phyloP scores from a whole-genome alignment of 1,140 invertebrate genomes.

The Periplaneta americana region DNA sequence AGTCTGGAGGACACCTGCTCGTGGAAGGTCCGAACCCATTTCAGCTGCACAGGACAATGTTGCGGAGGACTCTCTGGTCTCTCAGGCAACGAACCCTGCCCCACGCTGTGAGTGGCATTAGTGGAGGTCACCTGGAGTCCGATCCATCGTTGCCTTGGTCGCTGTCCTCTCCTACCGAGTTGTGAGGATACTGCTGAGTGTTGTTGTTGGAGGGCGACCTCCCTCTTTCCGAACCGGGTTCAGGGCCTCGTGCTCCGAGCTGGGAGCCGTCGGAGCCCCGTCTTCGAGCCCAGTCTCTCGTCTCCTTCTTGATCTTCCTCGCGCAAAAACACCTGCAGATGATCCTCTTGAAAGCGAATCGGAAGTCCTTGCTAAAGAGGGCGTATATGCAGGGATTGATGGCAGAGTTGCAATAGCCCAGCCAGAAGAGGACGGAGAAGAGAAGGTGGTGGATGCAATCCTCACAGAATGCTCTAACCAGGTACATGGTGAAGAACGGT shows the following conservation, averaged over 20 bases:
- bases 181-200: not conserved
- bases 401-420: slow-evolving; percentile 95
- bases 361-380: slow-evolving; percentile 87
- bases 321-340: slow-evolving; percentile 75
- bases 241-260: slow-evolving; percentile 26
- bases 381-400: slow-evolving; percentile 92
- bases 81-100: no score
- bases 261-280: slow-evolving; percentile 63
- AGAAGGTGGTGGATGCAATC: slow-evolving; percentile 72
- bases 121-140: slow-evolving; percentile 15
- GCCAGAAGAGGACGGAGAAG: slow-evolving; percentile 92
- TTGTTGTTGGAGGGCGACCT: not conserved
- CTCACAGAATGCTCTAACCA: slow-evolving; percentile 75
- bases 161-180: slow-evolving; percentile 7
- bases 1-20: no score
- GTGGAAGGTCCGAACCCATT: no score
- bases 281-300: slow-evolving; percentile 36
- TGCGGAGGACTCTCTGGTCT: no score
- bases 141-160: slow-evolving; percentile 11
- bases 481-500: slow-evolving; percentile 92
- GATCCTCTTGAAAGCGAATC: slow-evolving; percentile 86
- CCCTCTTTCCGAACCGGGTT: not conserved
- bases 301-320: slow-evolving; percentile 26
- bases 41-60: no score
- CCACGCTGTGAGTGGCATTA: not conserved